Conservation (phyloP, 2,113 vertebrate species). For the Brachirus orientalis region DNA sequence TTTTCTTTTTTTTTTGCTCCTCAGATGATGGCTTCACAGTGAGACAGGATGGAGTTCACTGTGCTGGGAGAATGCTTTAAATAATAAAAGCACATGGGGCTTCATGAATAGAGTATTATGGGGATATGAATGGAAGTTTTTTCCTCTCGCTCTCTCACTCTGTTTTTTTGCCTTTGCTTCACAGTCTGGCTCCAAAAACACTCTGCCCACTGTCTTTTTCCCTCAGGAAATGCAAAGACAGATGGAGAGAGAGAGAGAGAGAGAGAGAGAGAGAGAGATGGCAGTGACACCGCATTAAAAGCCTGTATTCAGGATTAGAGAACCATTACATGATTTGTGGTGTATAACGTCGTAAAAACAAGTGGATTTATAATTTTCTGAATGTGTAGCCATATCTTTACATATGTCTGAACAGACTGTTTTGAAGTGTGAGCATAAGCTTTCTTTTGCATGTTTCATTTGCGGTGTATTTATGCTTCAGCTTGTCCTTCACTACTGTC, state of each 20-base stretch:
- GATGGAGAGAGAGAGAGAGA: constrained; percentile 19
- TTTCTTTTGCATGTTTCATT: no score
- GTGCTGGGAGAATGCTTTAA: constrained; percentile 72
- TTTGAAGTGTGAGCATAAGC: background rate
- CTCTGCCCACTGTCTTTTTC: constrained; percentile 59
- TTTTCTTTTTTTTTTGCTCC: constrained; percentile 67
- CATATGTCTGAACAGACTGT: background rate
- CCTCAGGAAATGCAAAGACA: constrained; percentile 51
- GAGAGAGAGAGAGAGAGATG: background rate
- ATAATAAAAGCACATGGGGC: constrained; percentile 78
- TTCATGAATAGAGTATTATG: constrained; percentile 81
- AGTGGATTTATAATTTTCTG: background rate
- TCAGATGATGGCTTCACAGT: constrained; percentile 74
- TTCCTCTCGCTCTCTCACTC: background rate
- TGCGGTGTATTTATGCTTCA: no score
- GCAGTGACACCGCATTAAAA: background rate
- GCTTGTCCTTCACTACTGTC: no score
- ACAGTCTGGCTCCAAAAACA: constrained; percentile 47
- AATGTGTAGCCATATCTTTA: background rate
- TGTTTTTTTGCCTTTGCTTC: constrained; percentile 53
- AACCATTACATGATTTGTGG: constrained; percentile 15
- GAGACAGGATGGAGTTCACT: constrained; percentile 68
- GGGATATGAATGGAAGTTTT: constrained; percentile 70
- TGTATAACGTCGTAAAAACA: constrained; percentile 21
- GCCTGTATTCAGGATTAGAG: constrained; percentile 27